Conservation (phyloP, 2,113 vertebrate species). For the Mohoua ochrocephala region DNA sequence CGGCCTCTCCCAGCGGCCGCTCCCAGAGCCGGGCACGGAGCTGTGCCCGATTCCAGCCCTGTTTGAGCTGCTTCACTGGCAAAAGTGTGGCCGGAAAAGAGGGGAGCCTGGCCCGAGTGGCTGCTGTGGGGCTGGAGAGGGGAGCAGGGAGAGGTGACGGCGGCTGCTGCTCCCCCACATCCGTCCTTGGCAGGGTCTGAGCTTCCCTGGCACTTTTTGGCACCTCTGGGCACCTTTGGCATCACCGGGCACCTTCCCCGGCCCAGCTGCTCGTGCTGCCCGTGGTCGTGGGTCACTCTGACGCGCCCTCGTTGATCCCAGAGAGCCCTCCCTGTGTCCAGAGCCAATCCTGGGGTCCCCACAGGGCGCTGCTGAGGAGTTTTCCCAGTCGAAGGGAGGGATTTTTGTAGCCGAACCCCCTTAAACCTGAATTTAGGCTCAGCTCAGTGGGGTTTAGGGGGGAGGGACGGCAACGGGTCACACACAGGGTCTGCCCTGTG, state of each 20-base stretch:
- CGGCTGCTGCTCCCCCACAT: fast-evolving
- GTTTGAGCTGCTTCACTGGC: background rate
- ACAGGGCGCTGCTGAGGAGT: fast-evolving
- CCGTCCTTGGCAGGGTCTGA: background rate
- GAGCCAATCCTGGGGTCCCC: background rate
- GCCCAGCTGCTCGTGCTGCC: background rate
- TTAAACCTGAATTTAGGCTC: background rate
- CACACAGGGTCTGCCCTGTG: background rate
- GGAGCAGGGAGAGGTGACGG: background rate
- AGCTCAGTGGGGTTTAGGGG: background rate
- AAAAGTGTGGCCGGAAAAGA: background rate
- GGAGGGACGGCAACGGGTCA: background rate
- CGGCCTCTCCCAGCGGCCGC: background rate
- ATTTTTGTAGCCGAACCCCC: background rate
- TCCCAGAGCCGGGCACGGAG: background rate
- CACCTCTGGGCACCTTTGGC: background rate
- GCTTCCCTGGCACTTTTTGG: background rate
- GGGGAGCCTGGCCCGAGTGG: background rate
- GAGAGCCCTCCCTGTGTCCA: background rate
- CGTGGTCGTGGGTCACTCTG: fast-evolving
- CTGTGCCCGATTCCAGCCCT: background rate
- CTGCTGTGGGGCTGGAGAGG: background rate
- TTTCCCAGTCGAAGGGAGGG: background rate
- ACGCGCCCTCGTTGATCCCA: fast-evolving
- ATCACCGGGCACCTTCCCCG: background rate